phyloP scores from a whole-genome alignment of 2,113 vertebrate species.

The Sporophila hypoxantha region DNA sequence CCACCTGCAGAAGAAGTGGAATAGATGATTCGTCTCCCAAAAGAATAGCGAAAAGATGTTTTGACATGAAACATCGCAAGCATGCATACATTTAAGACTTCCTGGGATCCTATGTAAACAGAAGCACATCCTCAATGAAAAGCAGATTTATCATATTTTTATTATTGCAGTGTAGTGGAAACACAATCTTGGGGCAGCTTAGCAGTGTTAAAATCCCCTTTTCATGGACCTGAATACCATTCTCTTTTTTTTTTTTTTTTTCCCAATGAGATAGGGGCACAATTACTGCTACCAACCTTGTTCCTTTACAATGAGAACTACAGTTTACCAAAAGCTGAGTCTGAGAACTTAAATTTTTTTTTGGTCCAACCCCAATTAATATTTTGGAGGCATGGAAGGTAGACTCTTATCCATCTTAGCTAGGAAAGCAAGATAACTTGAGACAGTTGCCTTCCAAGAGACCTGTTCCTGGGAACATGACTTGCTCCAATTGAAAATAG shows the following conservation, averaged over 20 bases:
- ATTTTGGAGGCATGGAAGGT: not conserved
- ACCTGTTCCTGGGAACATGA: not conserved
- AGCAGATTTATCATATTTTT: not conserved
- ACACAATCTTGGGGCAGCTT: not conserved
- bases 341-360: not conserved
- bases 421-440: not conserved
- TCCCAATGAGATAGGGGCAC: not conserved
- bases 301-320: not conserved
- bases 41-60: not conserved
- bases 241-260: not conserved
- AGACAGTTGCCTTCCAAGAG: not conserved
- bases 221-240: not conserved
- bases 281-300: not conserved
- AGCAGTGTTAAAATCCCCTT: not conserved
- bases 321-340: not conserved
- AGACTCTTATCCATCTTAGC: not conserved
- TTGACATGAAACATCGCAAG: not conserved
- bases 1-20: not conserved
- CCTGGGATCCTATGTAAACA: not conserved
- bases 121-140: not conserved
- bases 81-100: not conserved
- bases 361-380: not conserved
- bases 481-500: not conserved
- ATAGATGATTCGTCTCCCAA: not conserved
- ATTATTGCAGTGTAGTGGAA: not conserved